Evolutionary conservation across 2,888 invertebrate genomes (phyloP), one percentile per base, ranked within the genome.

Genomic region (Deroplatys truncata): DNA sequence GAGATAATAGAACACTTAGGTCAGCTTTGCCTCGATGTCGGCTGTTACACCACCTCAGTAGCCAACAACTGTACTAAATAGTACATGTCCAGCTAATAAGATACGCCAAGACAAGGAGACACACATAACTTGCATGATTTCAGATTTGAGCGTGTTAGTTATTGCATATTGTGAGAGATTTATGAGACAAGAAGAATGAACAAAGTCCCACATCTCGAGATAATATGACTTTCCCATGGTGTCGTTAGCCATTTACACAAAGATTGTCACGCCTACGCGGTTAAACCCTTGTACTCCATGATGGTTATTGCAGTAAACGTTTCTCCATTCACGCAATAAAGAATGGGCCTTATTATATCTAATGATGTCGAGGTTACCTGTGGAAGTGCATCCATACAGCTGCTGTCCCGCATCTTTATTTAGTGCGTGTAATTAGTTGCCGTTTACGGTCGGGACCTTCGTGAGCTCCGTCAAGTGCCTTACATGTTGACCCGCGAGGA

Each of bases 351-450:
- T 82, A 86, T 86, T 86, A 86, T 86, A 86, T 86, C 86, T 86
- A 86, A 86, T 82, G 86, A 86, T 86, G 86, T 86, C 86, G 86
- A 86, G 86, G 86, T 86, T 86, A 86, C 31, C 28, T 15, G 56
- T 72, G 25, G 16, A 72, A 72, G 9, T 72, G 56, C 56, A 72
- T 72, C 56, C 56, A 72, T 72, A 72, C 56, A 72, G 25, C 56
- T 20, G 56, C 25, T 72, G 56, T 72, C 56, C 86, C 86, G 56
- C 86, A 20, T 86, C 86, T 72, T 15, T 86, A 72, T 86, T 72
- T 86, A 82, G 86, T 72, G 56, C 56, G 56, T 72, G 56, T 72
- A 72, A 72, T 72, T 72, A 72, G 56, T 72, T 72, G 20, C 56
- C 56, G 56, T 72, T 72, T 72, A 72, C 56, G 56, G 56, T 20